Evolutionary conservation across 2,113 vertebrate genomes (phyloP), one percentile per base, ranked within the genome.

Genomic region (Vulpes lagopus): DNA sequence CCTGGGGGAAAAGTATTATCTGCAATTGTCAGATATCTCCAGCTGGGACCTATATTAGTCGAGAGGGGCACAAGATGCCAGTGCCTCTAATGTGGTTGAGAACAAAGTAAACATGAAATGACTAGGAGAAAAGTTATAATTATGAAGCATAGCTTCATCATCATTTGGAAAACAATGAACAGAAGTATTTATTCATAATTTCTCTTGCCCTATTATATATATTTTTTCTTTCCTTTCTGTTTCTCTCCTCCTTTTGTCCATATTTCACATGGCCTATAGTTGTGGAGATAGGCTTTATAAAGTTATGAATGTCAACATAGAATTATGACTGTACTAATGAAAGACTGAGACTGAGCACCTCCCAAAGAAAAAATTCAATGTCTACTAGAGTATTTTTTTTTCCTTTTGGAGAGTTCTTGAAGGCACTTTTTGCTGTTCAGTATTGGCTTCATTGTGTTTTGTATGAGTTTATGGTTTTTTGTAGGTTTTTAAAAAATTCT

Each of bases 311-410:
- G 9, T 80, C 62, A 73, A 65, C 22, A 49, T 23, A 91, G 30
- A 91, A 64, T 65, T 86, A 35, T 60, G 7, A 74, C 30, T 49
- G 1, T 69, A 22, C 5, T 49, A 59, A 81, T 32, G 43, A 62
- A 84, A 32, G 53, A 51, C 2, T 87, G 10, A 87, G 59, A 74
- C 11, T 69, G 30, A 94, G 51, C 5, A 8, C 5, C 5, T 91
- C 22, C 64, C 73, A 73, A 84, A 94, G 76, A 90, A 96, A 96
- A 89, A 35, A 69, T 27, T 35, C 43, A 43, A 22, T 62, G 8
- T 32, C 25, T 62, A 19, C 20, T 71, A 20, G 62, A 84, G 83
- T 60, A 27, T 51, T 65, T 51, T 11, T 55, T 69, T 55, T 65
- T 23, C 15, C 12, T 79, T 69, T 79, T 80, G 87, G 27, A 90